Base-by-base conservation (phyloP, 2,797 vertebrate genomes). In the Phalloptychus januarius region DNA sequence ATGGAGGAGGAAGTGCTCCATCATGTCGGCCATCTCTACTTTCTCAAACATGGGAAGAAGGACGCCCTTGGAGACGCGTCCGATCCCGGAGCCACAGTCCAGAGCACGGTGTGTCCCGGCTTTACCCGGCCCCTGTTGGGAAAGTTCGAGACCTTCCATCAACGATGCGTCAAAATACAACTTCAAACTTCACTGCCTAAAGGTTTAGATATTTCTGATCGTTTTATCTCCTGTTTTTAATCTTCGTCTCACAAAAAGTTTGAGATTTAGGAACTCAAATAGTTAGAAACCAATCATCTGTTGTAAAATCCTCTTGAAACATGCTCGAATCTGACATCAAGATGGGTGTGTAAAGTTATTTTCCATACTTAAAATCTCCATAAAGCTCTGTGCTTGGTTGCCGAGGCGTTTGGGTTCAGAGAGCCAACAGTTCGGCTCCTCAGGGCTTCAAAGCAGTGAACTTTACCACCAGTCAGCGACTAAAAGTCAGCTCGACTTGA, bases 21-120 rank as follows among this genome's bases (percentile, higher is more conserved):
- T 98, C 98, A 99, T 99, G 93, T 99, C 98, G 23, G 95, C 97
- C 93, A 99, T 89, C 73, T 98, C 98, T 91, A 99, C 92, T 0
- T 95, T 96, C 90, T 96, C 95, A 90, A 99, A 99, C 67, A 97
- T 91, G 0, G 97, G 98, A 69, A 99, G 91, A 52, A 99, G 95
- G 85, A 99, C 97, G 0, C 97, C 95, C 91, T 97, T 98, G 84
- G 96, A 95, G 71, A 99, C 97, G 0, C 98, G 96, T 18, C 98
- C 98, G 38, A 99, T 99, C 18, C 98, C 98, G 40, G 92, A 97
- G 79, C 98, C 97, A 0, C 98, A 99, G 91, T 99, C 98, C 91
- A 99, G 91, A 36, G 97, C 97, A 0, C 95, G 94, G 84, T 92
- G 93, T 0, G 96, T 98, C 1, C 95, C 96, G 0, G 98, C 96